Evolutionary conservation across 2,888 invertebrate genomes (phyloP).

Genomic region (Napeogenes sylphis): DNA sequence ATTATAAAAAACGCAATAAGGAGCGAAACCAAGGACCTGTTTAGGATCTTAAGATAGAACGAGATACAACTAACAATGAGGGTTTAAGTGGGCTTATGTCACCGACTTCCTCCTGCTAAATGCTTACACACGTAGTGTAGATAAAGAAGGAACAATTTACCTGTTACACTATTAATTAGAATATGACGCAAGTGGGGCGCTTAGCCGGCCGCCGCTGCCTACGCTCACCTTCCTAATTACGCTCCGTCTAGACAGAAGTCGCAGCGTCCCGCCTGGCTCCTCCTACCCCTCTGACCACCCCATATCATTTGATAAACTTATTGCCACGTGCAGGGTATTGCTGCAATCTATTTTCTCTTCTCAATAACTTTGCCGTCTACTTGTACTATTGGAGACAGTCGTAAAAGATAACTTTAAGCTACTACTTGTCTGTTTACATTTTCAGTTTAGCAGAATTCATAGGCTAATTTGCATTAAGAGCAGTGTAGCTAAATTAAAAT

Average conservation of each 20-base stretch:
- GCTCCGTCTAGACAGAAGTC: constrained; percentile 67
- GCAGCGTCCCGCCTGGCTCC: constrained; percentile 56
- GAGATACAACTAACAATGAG: background rate
- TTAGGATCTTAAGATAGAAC: too few species aligned
- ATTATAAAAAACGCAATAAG: too few species aligned
- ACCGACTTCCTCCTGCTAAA: constrained; percentile 3
- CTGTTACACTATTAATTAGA: constrained; percentile 52
- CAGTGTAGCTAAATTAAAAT: too few species aligned
- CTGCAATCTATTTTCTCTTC: constrained; percentile 8
- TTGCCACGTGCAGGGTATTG: constrained; percentile 27
- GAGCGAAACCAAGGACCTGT: too few species aligned
- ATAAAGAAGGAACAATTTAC: constrained; percentile 37
- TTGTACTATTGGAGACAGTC: too few species aligned
- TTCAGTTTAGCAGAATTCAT: too few species aligned
- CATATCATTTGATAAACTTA: constrained; percentile 38
- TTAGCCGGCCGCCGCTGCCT: constrained; percentile 52
- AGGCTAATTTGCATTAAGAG: too few species aligned
- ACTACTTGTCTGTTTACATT: too few species aligned
- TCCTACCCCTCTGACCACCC: constrained; percentile 41
- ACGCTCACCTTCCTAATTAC: constrained; percentile 72
- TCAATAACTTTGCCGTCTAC: too few species aligned
- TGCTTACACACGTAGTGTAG: background rate
- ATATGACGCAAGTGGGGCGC: constrained; percentile 50
- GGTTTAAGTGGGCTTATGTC: constrained; percentile 2
- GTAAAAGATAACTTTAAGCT: too few species aligned